These are phyloP conservation scores for Priapulus caudatus DNA, from an alignment of 2,888 invertebrate genomes.

Conservation along the genomic window DNA sequence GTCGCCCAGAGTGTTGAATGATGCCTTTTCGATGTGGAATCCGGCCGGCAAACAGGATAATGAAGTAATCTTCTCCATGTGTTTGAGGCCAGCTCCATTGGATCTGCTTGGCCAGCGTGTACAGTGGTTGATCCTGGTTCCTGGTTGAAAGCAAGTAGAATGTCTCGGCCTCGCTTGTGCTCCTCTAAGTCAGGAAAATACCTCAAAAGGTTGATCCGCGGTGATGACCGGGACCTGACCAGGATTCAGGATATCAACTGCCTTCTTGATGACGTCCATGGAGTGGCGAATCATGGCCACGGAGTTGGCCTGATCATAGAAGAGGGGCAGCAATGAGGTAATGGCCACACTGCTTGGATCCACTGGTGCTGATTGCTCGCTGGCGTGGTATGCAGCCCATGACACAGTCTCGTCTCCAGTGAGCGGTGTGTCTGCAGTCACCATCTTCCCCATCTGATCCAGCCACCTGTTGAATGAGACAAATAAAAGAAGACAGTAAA, in stretches of 20 bases:
- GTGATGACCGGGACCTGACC: slow-evolving; percentile 25
- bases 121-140: slow-evolving; percentile 28
- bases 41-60: slow-evolving; percentile 30
- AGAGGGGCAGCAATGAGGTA: slow-evolving; percentile 24
- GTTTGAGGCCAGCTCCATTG: slow-evolving; percentile 27
- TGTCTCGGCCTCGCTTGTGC: no score
- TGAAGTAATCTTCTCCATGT: slow-evolving; percentile 24
- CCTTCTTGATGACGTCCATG: slow-evolving; percentile 18
- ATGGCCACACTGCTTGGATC: no score
- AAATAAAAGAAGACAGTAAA: no score
- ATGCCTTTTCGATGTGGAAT: slow-evolving; percentile 28
- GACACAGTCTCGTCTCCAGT: no score
- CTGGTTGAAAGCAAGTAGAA: no score
- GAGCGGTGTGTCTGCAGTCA: no score
- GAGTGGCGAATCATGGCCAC: slow-evolving; percentile 22
- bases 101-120: slow-evolving; percentile 26
- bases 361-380: no score
- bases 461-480: no score
- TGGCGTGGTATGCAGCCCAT: no score
- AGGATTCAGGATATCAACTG: slow-evolving; percentile 21
- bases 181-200: no score
- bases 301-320: slow-evolving; percentile 20
- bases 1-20: slow-evolving; percentile 23
- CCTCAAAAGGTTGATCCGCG: no score
- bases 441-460: no score